Percentiles rank a stretch among this genome's conserved stretches.
These are phyloP conservation scores for Rugalucina vietnamica DNA, from an alignment of 2,888 invertebrate species.

Conservation along the genomic window DNA sequence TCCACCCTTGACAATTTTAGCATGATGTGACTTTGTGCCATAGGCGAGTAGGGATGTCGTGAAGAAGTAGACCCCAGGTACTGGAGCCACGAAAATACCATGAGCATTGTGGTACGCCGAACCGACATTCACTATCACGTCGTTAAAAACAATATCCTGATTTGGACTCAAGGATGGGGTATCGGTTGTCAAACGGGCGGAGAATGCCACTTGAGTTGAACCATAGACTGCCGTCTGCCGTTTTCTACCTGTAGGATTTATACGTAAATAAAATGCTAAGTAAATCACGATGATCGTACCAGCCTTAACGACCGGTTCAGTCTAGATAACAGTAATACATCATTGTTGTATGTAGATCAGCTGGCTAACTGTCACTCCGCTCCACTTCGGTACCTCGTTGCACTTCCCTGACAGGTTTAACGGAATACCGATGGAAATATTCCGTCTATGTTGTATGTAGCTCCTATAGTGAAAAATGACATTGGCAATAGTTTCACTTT, in stretches of 20 bases:
- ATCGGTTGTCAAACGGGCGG: not conserved
- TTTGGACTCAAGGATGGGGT: not conserved
- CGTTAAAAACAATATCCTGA: not conserved
- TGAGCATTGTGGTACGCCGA: not conserved
- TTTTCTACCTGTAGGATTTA: not conserved
- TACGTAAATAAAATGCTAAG: not conserved
- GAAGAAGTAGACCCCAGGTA: not conserved
- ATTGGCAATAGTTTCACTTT: not conserved
- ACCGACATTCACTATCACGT: not conserved
- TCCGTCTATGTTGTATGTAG: no score
- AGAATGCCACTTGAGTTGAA: not conserved
- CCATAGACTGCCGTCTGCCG: not conserved
- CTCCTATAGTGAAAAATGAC: not conserved
- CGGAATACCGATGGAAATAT: not conserved
- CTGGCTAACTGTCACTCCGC: not conserved
- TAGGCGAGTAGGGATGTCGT: not conserved
- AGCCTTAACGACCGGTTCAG: not conserved
- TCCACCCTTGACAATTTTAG: not conserved
- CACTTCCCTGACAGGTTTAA: not conserved
- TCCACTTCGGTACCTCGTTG: not conserved
- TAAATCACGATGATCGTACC: not conserved
- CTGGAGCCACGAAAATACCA: slow-evolving; percentile 1
- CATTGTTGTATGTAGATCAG: not conserved
- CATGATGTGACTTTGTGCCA: not conserved
- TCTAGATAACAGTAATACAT: not conserved